Conservation (phyloP, 2,113 vertebrate genomes). For the Heterotis niloticus region DNA sequence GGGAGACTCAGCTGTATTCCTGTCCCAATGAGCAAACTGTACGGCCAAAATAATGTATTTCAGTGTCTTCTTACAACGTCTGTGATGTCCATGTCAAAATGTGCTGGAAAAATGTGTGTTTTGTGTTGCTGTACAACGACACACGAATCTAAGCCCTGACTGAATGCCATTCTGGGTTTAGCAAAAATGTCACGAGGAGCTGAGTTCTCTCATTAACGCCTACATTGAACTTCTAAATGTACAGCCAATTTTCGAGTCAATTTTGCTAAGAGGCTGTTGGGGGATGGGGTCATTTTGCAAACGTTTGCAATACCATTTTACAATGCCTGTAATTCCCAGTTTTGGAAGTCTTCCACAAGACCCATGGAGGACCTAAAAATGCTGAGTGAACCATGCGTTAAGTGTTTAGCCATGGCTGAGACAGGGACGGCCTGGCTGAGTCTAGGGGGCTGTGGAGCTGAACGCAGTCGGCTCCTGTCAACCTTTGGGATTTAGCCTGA, state of each 20-base stretch:
- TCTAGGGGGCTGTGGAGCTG: neutral
- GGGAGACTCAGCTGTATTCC: no score
- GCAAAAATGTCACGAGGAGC: no score
- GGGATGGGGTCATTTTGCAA: no score
- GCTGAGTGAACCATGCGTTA: conserved; percentile 11
- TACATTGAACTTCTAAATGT: neutral
- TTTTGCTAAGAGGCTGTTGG: neutral
- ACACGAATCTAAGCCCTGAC: no score
- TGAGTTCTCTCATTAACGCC: no score
- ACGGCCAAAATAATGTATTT: no score
- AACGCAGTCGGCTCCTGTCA: neutral
- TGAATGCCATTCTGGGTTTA: no score
- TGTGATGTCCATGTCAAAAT: no score
- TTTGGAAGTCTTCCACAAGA: conserved; percentile 11
- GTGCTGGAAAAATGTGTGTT: no score
- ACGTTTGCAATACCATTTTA: neutral
- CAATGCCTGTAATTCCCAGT: neutral
- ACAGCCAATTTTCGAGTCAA: neutral
- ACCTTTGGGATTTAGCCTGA: neutral
- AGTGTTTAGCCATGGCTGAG: conserved; percentile 4
- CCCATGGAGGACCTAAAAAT: neutral
- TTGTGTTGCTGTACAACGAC: no score
- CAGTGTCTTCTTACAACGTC: no score
- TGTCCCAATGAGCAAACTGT: no score
- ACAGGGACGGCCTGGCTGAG: neutral